A percentile compares a stretch with the other conserved stretches of the same genome.
phyloP scores from a whole-genome alignment of 2,113 vertebrate genomes.

The Scatophagus argus region DNA sequence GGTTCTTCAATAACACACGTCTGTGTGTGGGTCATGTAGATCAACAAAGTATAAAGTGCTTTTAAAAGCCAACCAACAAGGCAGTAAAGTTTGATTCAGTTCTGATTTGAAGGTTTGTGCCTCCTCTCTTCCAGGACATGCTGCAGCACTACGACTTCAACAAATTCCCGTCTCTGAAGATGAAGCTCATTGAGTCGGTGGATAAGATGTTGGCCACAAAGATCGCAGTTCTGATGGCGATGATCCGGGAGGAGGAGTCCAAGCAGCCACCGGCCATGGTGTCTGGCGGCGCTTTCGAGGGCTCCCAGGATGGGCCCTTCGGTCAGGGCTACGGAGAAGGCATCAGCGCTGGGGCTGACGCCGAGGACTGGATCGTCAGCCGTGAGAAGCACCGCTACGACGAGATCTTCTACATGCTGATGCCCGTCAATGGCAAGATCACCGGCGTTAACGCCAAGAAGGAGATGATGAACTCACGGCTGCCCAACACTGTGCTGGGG shows the following conservation, averaged over 20 bases:
- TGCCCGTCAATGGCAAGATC: slow-evolving; percentile 95
- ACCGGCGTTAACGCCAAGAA: slow-evolving; percentile 95
- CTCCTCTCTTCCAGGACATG: slow-evolving; percentile 85
- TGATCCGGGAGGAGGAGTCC: slow-evolving; percentile 94
- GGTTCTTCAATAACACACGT: too few relatives aligned
- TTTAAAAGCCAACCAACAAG: too few relatives aligned
- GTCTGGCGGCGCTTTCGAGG: slow-evolving; percentile 95
- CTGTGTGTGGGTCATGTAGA: too few relatives aligned
- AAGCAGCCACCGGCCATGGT: slow-evolving; percentile 89
- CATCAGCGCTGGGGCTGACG: slow-evolving; percentile 91
- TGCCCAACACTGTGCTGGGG: slow-evolving; percentile 95
- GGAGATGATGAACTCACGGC: slow-evolving; percentile 96
- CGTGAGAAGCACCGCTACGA: slow-evolving; percentile 96
- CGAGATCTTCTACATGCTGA: slow-evolving; percentile 97
- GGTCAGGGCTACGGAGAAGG: slow-evolving; percentile 95
- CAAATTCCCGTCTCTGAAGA: slow-evolving; percentile 95
- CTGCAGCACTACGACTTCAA: slow-evolving; percentile 95
- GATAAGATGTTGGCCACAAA: slow-evolving; percentile 95
- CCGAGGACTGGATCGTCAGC: slow-evolving; percentile 95
- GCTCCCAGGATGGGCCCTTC: slow-evolving; percentile 93
- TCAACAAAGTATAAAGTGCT: too few relatives aligned
- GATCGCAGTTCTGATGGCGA: slow-evolving; percentile 91
- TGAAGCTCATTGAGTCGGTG: slow-evolving; percentile 94
- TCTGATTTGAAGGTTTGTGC: not conserved
- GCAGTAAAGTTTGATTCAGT: too few relatives aligned